Percentiles rank a stretch among this genome's conserved stretches.
phyloP scores from a whole-genome alignment of 2,888 invertebrate genomes.

The Notocelia uddmanniana region DNA sequence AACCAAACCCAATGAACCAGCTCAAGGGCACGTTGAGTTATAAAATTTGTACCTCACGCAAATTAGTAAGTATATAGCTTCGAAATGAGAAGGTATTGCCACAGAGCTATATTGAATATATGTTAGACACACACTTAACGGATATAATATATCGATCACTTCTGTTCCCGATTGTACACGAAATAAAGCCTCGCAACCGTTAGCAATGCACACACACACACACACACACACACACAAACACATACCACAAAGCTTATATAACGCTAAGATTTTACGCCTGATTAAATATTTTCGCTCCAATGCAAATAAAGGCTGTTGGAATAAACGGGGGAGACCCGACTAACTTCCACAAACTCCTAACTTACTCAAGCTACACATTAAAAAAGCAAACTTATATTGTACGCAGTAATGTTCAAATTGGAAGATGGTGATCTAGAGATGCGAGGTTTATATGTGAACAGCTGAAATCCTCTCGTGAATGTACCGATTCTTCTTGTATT shows the following conservation, averaged over 20 bases:
- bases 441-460: not conserved
- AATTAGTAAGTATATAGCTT: too few relatives aligned
- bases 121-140: not conserved
- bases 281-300: constrained; percentile 84
- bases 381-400: not conserved
- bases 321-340: constrained; percentile 54
- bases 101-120: too few relatives aligned
- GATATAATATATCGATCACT: not conserved
- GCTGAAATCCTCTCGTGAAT: constrained; percentile 54
- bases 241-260: constrained; percentile 74
- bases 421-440: not conserved
- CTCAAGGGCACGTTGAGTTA: too few relatives aligned
- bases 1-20: too few relatives aligned
- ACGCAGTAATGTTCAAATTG: not conserved
- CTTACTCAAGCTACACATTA: not conserved
- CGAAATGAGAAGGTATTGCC: too few relatives aligned
- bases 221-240: constrained; percentile 66
- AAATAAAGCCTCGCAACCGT: constrained; percentile 5
- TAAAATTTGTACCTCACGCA: too few relatives aligned
- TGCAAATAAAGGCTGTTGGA: constrained; percentile 77
- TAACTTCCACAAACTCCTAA: constrained; percentile 4
- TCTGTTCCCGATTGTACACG: not conserved
- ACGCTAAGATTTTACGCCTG: constrained; percentile 82
- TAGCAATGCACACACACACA: not conserved
- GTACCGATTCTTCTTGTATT: constrained; percentile 62